phyloP scores from a whole-genome alignment of 2,113 vertebrate species.

The Tautogolabrus adspersus region DNA sequence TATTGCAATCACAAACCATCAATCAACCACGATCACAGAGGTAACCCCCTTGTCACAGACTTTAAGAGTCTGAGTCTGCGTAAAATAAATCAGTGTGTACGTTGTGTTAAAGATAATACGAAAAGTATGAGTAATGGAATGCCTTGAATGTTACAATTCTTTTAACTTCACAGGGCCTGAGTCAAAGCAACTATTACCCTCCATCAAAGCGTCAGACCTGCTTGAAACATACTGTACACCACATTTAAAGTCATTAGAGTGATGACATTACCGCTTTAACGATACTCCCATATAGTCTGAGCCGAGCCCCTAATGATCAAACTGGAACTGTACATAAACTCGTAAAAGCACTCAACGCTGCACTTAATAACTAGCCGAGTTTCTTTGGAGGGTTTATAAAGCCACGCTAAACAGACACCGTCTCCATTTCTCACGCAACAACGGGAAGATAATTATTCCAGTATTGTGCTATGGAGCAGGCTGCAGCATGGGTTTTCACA shows the following conservation, averaged over 20 bases:
- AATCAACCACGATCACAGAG: background rate
- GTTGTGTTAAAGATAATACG: constrained; percentile 1
- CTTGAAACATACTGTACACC: constrained; percentile 32
- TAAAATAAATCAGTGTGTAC: background rate
- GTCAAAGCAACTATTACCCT: constrained; percentile 43
- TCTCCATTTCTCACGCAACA: constrained; percentile 75
- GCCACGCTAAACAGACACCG: constrained; percentile 61
- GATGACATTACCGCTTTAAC: constrained; percentile 55
- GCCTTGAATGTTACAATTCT: constrained; percentile 11
- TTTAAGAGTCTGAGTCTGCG: background rate
- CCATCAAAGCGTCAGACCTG: constrained; percentile 39
- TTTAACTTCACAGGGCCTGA: constrained; percentile 6
- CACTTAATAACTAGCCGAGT: constrained; percentile 67
- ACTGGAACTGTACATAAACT: constrained; percentile 65
- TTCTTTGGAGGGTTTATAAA: constrained; percentile 63
- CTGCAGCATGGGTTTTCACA: constrained; percentile 70
- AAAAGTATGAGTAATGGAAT: constrained; percentile 5
- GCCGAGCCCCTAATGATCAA: constrained; percentile 76
- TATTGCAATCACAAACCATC: background rate
- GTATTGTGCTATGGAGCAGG: constrained; percentile 65
- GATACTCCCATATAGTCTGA: constrained; percentile 48
- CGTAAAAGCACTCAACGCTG: constrained; percentile 58
- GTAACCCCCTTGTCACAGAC: background rate
- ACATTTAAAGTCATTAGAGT: constrained; percentile 45
- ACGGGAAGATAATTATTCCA: constrained; percentile 76